phyloP scores from a whole-genome alignment of 92 coral and sea anemone genomes.

The Metridium senile region DNA sequence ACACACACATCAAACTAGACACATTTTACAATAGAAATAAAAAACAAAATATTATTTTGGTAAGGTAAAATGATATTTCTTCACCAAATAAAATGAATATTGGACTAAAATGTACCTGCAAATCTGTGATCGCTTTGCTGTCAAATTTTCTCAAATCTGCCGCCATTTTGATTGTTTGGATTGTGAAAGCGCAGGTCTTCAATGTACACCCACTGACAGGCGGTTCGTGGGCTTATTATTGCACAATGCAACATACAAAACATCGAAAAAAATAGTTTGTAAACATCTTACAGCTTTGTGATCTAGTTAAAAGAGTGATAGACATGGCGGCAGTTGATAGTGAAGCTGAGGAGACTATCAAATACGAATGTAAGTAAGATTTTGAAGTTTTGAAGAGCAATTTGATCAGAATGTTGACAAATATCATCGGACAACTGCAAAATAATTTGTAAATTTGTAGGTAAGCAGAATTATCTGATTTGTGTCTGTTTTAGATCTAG shows the following conservation, averaged over 20 bases:
- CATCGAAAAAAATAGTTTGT: not conserved
- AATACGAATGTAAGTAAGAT: slow-evolving; percentile 86
- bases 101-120: no score
- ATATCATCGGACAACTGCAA: no score
- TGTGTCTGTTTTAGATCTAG: slow-evolving; percentile 62
- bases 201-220: not conserved
- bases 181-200: slow-evolving; percentile 39
- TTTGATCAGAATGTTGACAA: no score
- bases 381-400: no score
- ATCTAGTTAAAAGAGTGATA: not conserved
- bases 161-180: slow-evolving; percentile 56
- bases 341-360: slow-evolving; percentile 25
- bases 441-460: no score
- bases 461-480: no score
- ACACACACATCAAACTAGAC: no score
- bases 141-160: slow-evolving; percentile 52
- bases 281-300: not conserved
- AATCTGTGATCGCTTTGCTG: no score
- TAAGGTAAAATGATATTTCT: no score
- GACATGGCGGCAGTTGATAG: slow-evolving; percentile 51
- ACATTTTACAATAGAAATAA: no score
- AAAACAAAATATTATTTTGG: no score
- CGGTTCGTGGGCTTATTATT: not conserved
- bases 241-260: not conserved
- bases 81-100: no score